A percentile compares a stretch with the other conserved stretches of the same genome.
phyloP scores from a whole-genome alignment of 1,140 invertebrate genomes.

The Antheraea pernyi region DNA sequence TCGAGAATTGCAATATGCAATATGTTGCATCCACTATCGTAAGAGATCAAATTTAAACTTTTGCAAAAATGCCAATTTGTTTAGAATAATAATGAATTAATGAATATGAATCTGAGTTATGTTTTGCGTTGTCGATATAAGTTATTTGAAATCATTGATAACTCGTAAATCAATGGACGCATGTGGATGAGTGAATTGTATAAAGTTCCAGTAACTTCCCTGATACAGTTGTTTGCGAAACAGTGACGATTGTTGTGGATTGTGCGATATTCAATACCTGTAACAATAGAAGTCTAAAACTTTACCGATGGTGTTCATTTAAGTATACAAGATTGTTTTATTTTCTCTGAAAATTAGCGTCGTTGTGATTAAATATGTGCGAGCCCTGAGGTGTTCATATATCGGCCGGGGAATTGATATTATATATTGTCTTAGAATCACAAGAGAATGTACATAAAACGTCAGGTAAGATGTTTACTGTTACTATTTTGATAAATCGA shows the following conservation, averaged over 20 bases:
- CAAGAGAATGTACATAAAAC: not conserved
- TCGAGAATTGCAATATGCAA: too few species aligned
- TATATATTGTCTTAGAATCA: not conserved
- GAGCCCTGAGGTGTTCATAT: not conserved
- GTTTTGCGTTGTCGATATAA: too few species aligned
- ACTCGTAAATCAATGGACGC: not conserved
- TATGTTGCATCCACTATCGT: too few species aligned
- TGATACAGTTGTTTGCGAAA: constrained; percentile 55
- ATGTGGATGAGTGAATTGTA: not conserved
- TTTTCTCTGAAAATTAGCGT: not conserved
- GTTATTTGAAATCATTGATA: not conserved
- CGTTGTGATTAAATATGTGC: not conserved
- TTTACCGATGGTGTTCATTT: not conserved
- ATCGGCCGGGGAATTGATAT: not conserved
- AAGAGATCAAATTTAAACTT: too few species aligned
- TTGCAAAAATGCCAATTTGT: too few species aligned
- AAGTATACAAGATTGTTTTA: not conserved
- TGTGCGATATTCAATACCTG: constrained; percentile 36
- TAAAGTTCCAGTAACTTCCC: constrained; percentile 23
- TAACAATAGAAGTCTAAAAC: constrained; percentile 39
- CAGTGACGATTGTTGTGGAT: constrained; percentile 45
- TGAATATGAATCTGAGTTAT: too few species aligned
- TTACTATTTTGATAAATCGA: too few species aligned
- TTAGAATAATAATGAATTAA: too few species aligned
- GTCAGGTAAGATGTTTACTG: not conserved